These are phyloP conservation scores for Mayetiola destructor DNA, from an alignment of 2,888 invertebrate species.

Conservation along the genomic window DNA sequence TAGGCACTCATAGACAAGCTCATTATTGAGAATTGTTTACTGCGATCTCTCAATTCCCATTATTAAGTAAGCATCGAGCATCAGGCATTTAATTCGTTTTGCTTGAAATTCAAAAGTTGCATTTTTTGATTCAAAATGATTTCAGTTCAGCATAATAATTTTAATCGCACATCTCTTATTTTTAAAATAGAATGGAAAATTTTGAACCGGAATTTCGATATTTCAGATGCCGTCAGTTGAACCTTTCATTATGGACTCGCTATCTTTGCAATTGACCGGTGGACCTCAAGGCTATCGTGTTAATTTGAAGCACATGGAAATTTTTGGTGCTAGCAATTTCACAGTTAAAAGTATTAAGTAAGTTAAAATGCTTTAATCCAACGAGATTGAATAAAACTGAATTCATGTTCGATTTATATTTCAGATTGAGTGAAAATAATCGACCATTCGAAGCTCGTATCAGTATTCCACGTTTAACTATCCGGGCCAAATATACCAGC, in stretches of 20 bases:
- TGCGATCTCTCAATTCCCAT: no score
- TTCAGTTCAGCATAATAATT: background rate
- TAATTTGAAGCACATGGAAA: slow-evolving; percentile 42
- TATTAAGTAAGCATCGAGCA: no score
- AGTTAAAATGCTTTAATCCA: slow-evolving; percentile 20
- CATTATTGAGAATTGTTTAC: no score
- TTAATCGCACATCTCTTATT: background rate
- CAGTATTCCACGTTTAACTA: slow-evolving; percentile 47
- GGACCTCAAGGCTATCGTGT: slow-evolving; percentile 45
- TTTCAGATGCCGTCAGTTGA: slow-evolving; percentile 45
- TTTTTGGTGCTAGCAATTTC: slow-evolving; percentile 49
- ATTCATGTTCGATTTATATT: background rate
- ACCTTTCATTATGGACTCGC: slow-evolving; percentile 47
- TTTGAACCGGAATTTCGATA: background rate
- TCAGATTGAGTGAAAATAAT: slow-evolving; percentile 41
- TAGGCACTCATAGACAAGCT: no score
- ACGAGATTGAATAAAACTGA: background rate
- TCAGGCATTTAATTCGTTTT: no score
- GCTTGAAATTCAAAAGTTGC: no score
- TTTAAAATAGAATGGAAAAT: background rate
- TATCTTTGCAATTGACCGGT: slow-evolving; percentile 42
- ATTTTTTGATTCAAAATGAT: background rate
- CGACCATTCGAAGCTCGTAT: slow-evolving; percentile 50
- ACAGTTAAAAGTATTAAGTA: slow-evolving; percentile 43
- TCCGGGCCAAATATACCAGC: slow-evolving; percentile 51